Evolutionary conservation across 2,797 vertebrate genomes (phyloP).

Genomic region (Hylomyscus alleni): DNA sequence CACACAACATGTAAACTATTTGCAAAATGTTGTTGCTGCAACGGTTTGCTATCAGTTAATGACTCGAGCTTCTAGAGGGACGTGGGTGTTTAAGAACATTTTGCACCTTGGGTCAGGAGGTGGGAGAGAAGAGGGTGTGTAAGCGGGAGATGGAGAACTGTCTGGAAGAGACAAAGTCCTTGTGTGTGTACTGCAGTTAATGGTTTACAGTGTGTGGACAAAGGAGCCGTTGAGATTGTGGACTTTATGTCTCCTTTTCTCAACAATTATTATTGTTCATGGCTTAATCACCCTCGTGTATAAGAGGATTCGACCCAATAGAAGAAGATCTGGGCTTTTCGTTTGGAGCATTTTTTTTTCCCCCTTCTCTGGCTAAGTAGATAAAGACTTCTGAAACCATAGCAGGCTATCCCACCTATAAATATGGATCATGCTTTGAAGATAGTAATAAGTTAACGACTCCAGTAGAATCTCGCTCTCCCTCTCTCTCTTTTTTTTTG

Average conservation of each 20-base stretch:
- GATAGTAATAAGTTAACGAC: conserved; percentile 43
- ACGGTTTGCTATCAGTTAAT: no score
- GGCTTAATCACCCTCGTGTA: conserved; percentile 36
- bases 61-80: neutral
- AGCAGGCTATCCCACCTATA: neutral
- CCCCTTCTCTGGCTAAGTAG: neutral
- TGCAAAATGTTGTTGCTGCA: neutral
- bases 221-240: conserved; percentile 8
- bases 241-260: conserved; percentile 69
- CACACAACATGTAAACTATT: neutral
- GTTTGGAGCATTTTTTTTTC: neutral
- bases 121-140: neutral
- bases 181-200: conserved; percentile 73
- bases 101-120: neutral
- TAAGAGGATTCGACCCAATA: neutral
- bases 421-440: conserved; percentile 56
- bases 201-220: conserved; percentile 47
- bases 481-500: no score
- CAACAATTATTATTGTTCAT: conserved; percentile 37
- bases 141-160: neutral
- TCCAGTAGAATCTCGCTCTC: no score
- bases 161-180: conserved; percentile 63
- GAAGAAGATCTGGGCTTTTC: conserved; percentile 3
- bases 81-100: neutral
- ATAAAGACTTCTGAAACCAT: neutral